Conservation (phyloP, 2,888 invertebrate genomes). For the Tuta absoluta region DNA sequence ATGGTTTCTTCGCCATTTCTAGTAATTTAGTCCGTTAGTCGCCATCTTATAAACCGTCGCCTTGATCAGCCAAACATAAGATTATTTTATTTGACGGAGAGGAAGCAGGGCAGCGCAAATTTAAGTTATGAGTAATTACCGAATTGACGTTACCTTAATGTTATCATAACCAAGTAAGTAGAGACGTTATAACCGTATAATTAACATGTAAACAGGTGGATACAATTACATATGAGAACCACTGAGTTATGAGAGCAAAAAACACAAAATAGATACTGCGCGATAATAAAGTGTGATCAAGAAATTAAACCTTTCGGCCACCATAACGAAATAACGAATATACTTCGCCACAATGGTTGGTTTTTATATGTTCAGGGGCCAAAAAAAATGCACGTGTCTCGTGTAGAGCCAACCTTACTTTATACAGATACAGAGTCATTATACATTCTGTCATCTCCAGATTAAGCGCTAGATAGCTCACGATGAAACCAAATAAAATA, state of each 20-base stretch:
- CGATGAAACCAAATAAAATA: conserved; percentile 25
- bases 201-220: conserved; percentile 19
- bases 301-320: conserved; percentile 26
- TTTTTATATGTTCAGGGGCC: neutral
- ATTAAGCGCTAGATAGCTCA: conserved; percentile 33
- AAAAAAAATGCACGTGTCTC: conserved; percentile 13
- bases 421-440: conserved; percentile 1
- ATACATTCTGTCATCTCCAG: conserved; percentile 31
- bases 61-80: too few species aligned
- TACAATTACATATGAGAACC: conserved; percentile 15
- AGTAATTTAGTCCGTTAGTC: too few species aligned
- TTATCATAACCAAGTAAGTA: neutral
- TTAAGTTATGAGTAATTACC: too few species aligned
- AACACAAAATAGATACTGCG: conserved; percentile 18
- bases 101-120: too few species aligned
- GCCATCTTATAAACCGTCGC: too few species aligned
- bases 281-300: conserved; percentile 21
- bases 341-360: conserved; percentile 2
- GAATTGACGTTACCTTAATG: too few species aligned
- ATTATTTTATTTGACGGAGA: too few species aligned
- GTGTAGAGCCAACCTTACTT: neutral
- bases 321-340: conserved; percentile 18
- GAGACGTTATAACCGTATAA: conserved; percentile 7
- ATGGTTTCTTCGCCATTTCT: too few species aligned
- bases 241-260: conserved; percentile 22